Percentiles rank a stretch among this genome's conserved stretches.
These are phyloP conservation scores for Xylophagus ater DNA, from an alignment of 2,888 invertebrate genomes.

Conservation along the genomic window DNA sequence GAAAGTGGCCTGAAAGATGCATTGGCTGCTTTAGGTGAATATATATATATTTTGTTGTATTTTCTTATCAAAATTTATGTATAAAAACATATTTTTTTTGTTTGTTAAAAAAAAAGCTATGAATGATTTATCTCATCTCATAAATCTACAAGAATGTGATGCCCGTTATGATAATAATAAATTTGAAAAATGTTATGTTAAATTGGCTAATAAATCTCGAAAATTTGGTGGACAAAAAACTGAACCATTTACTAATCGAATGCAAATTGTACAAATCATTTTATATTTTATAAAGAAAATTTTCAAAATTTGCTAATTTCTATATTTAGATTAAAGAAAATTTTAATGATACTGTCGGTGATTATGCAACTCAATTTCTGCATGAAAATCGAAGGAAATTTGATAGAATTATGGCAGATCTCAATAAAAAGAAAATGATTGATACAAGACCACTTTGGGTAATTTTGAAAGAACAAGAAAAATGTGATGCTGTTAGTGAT, in stretches of 20 bases:
- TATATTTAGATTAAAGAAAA: constrained; percentile 27
- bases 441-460: constrained; percentile 31
- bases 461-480: constrained; percentile 25
- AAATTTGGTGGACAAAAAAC: constrained; percentile 24
- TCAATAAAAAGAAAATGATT: constrained; percentile 19
- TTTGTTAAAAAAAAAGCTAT: constrained; percentile 9
- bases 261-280: constrained; percentile 23
- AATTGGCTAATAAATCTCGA: constrained; percentile 25
- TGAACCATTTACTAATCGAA: constrained; percentile 24
- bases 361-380: constrained; percentile 27
- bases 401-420: constrained; percentile 21
- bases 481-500: constrained; percentile 31
- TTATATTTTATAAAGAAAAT: neutral
- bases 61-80: neutral
- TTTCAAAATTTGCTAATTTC: neutral
- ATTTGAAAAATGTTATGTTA: constrained; percentile 26
- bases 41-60: neutral
- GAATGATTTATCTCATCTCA: constrained; percentile 24
- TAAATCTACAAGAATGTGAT: constrained; percentile 33
- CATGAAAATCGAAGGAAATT: constrained; percentile 25
- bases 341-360: constrained; percentile 29
- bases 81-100: neutral
- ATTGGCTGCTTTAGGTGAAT: constrained; percentile 26
- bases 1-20: constrained; percentile 27
- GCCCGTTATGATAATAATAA: constrained; percentile 30